A percentile compares a stretch with the other conserved stretches of the same genome.
Evolutionary conservation across 2,113 vertebrate species (phyloP).

Genomic region (Canis aureus): DNA sequence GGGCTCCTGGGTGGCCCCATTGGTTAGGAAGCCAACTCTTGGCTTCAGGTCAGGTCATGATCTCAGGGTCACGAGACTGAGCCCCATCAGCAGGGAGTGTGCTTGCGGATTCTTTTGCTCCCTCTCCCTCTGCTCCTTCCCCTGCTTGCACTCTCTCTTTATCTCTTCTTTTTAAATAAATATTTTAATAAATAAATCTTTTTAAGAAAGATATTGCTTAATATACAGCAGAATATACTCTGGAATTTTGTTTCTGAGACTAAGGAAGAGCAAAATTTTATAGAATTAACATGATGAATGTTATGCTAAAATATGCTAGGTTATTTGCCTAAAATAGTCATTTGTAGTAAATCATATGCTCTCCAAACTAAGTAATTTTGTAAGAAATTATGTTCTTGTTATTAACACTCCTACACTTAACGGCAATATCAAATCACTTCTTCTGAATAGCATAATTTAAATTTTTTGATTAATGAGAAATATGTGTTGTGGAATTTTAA

Average conservation of each 20-base stretch:
- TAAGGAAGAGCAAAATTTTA: constrained; percentile 30
- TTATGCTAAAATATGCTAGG: constrained; percentile 49
- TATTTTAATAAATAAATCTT: not conserved
- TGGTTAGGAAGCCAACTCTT: not conserved
- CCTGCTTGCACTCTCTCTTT: not conserved
- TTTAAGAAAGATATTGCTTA: not conserved
- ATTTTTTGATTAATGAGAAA: constrained; percentile 43
- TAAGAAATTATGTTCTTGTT: constrained; percentile 59
- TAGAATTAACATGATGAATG: not conserved
- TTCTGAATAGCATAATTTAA: constrained; percentile 53
- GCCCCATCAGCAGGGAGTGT: not conserved
- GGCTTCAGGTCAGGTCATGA: not conserved
- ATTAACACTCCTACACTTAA: constrained; percentile 36
- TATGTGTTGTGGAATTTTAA: not conserved
- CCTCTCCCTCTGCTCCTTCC: not conserved
- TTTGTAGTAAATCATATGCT: constrained; percentile 46
- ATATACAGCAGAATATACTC: not conserved
- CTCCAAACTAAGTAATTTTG: constrained; percentile 48
- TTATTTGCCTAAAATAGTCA: constrained; percentile 59
- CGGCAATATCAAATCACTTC: constrained; percentile 39
- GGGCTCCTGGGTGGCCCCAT: not conserved
- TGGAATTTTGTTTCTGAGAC: constrained; percentile 1
- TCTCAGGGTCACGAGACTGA: not conserved
- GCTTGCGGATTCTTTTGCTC: not conserved
- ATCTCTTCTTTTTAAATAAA: no score